Percentiles rank a stretch among this genome's conserved stretches.
These are phyloP conservation scores for Corvus cornix DNA, from an alignment of 2,113 vertebrate species.

Conservation along the genomic window DNA sequence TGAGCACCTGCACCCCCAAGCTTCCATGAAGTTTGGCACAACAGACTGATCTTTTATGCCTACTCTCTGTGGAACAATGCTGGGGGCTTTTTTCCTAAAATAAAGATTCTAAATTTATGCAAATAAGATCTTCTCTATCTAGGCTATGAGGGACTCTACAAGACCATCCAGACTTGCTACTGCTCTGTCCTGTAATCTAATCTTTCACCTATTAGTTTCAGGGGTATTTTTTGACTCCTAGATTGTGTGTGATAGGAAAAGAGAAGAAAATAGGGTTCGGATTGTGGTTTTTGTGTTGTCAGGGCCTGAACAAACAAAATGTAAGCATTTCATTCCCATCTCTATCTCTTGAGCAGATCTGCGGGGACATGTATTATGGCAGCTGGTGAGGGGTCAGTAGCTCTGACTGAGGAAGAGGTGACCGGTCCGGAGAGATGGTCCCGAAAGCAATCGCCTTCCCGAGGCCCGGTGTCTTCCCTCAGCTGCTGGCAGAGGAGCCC, in stretches of 20 bases:
- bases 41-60: neutral
- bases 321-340: neutral
- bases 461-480: no score
- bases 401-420: no score
- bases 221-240: neutral
- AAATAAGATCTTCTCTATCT: neutral
- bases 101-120: neutral
- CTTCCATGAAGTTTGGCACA: accelerated
- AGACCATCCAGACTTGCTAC: neutral
- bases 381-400: no score
- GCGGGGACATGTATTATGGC: neutral
- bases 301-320: neutral
- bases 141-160: neutral
- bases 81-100: neutral
- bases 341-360: neutral
- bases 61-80: neutral
- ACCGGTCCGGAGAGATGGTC: no score
- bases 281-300: neutral
- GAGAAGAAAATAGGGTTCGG: neutral
- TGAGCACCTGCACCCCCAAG: neutral
- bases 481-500: no score
- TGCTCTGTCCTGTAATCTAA: neutral
- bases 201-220: neutral
- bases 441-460: no score
- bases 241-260: neutral